A percentile compares a stretch with the other conserved stretches of the same genome.
phyloP scores from a whole-genome alignment of 2,797 vertebrate species.

The Lacerta bilineata region DNA sequence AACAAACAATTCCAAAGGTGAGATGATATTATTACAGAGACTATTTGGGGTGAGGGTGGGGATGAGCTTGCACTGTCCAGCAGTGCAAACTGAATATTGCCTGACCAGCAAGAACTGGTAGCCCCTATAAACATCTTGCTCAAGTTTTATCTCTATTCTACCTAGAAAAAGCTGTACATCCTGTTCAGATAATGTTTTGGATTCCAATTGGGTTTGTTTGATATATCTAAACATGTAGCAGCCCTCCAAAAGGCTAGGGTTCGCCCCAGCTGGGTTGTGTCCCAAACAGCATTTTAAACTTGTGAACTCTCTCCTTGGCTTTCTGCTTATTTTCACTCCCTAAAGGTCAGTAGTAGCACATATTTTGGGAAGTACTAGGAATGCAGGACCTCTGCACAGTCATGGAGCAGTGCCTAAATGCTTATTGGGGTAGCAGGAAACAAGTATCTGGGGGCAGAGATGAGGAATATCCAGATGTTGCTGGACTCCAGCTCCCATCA shows the following conservation, averaged over 20 bases:
- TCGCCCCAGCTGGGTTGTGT: fast-evolving
- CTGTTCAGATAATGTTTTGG: background rate
- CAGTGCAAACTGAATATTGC: too few relatives aligned
- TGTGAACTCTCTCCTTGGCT: conserved; percentile 53
- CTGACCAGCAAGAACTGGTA: background rate
- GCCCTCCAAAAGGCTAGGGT: background rate
- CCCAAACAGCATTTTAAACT: conserved; percentile 35
- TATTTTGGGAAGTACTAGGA: conserved; percentile 46
- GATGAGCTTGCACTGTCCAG: too few relatives aligned
- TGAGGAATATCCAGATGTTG: background rate
- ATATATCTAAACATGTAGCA: conserved; percentile 1
- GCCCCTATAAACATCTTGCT: background rate
- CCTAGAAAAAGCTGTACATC: conserved; percentile 5
- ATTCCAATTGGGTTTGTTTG: background rate
- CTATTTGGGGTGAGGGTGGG: too few relatives aligned
- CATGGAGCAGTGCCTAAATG: background rate
- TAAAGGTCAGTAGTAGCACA: conserved; percentile 35
- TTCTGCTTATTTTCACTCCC: conserved; percentile 50
- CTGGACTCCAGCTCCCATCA: background rate
- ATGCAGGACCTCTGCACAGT: background rate
- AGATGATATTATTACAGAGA: background rate
- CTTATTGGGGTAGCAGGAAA: background rate
- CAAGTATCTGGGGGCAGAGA: background rate
- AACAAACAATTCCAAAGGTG: background rate
- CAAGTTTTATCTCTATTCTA: background rate